A percentile compares a stretch with the other conserved stretches of the same genome.
Evolutionary conservation across 2,113 vertebrate genomes (phyloP).

Genomic region (Sylvicapra grimmia): DNA sequence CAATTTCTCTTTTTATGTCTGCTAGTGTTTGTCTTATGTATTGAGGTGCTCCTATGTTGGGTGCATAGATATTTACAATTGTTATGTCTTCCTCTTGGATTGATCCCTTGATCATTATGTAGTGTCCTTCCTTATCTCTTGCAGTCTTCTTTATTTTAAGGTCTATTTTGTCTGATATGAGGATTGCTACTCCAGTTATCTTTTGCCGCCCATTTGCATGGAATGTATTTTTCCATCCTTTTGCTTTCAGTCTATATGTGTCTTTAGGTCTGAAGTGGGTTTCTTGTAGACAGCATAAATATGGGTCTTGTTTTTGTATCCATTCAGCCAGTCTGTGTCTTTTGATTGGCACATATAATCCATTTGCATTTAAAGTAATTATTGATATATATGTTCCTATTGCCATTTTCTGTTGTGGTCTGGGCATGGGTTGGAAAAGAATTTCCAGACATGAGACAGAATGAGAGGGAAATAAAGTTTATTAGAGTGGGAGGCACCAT

Average conservation of each 20-base stretch:
- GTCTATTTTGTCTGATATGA: background rate
- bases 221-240: background rate
- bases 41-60: background rate
- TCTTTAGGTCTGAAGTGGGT: background rate
- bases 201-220: background rate
- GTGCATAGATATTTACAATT: background rate
- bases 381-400: background rate
- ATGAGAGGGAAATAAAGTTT: background rate
- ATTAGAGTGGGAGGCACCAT: background rate
- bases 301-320: background rate
- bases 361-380: background rate
- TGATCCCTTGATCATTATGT: background rate
- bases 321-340: background rate
- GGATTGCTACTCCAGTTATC: background rate
- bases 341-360: background rate
- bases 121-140: background rate
- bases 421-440: background rate
- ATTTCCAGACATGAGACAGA: background rate
- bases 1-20: background rate
- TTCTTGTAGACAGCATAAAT: background rate
- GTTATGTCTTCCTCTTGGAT: background rate
- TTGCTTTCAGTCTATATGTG: background rate
- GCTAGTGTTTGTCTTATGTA: background rate
- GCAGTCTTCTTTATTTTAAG: background rate
- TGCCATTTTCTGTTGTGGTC: background rate